phyloP scores from a whole-genome alignment of 2,888 invertebrate species.

The Drosophila buzzatii region DNA sequence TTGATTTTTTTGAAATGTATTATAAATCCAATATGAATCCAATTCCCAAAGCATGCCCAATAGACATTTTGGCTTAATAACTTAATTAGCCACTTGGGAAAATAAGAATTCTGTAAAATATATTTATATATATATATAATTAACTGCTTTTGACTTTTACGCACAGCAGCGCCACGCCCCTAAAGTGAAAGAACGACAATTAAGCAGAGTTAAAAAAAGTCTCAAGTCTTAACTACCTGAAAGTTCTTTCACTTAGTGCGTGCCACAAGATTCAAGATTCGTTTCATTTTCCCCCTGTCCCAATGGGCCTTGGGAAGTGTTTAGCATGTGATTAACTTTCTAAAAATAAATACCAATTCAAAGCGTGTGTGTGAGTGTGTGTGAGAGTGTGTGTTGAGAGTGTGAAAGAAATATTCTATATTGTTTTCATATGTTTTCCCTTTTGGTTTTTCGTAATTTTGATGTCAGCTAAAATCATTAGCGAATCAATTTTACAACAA shows the following conservation, averaged over 20 bases:
- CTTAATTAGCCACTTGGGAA: background rate
- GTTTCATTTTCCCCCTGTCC: slow-evolving; percentile 4
- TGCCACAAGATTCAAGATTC: slow-evolving; percentile 12
- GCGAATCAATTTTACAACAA: slow-evolving; percentile 68
- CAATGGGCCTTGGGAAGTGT: slow-evolving; percentile 35
- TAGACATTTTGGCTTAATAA: background rate
- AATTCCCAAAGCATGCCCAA: background rate
- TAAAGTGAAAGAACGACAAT: slow-evolving; percentile 12
- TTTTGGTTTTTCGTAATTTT: slow-evolving; percentile 40
- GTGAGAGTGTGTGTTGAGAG: background rate
- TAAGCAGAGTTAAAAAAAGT: background rate
- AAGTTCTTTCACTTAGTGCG: slow-evolving; percentile 15
- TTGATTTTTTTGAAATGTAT: no score
- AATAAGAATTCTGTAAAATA: background rate
- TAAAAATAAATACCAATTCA: slow-evolving; percentile 45
- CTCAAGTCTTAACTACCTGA: slow-evolving; percentile 12
- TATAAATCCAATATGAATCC: background rate
- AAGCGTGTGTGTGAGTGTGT: background rate
- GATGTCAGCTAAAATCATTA: slow-evolving; percentile 66
- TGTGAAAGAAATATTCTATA: background rate
- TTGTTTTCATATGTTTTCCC: slow-evolving; percentile 2
- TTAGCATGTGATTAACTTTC: slow-evolving; percentile 55
- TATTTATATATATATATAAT: background rate
- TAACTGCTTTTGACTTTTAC: background rate
- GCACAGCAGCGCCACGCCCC: slow-evolving; percentile 10